These are phyloP conservation scores for Tyria jacobaeae DNA, from an alignment of 2,888 invertebrate species.

Conservation along the genomic window DNA sequence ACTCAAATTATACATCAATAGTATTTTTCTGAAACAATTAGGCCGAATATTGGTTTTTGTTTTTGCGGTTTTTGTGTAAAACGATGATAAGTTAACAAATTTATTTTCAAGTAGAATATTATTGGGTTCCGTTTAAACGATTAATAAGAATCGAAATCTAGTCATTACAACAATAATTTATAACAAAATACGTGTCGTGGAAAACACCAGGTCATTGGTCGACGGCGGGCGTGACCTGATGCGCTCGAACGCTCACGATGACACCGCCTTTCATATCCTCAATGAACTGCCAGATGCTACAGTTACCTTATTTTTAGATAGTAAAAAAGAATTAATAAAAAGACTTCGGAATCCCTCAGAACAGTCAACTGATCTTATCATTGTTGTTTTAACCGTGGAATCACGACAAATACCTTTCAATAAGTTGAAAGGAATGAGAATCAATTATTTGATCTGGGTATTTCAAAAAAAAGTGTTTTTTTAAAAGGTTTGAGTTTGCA, in stretches of 20 bases:
- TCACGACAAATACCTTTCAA: conserved; percentile 64
- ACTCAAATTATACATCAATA: too few species aligned
- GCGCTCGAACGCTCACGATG: conserved; percentile 67
- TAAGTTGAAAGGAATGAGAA: conserved; percentile 19
- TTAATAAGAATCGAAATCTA: not conserved
- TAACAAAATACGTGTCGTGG: conserved; percentile 47
- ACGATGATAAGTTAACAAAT: not conserved
- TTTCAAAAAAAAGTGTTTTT: conserved; percentile 1
- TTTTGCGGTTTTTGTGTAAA: too few species aligned
- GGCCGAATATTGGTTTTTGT: too few species aligned
- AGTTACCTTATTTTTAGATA: conserved; percentile 55
- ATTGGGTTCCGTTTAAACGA: too few species aligned
- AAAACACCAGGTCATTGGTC: conserved; percentile 56
- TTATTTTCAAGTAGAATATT: too few species aligned
- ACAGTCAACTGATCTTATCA: conserved; percentile 46
- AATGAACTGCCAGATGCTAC: conserved; percentile 65
- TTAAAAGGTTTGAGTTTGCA: conserved; percentile 1
- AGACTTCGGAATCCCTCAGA: conserved; percentile 40
- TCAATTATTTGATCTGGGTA: conserved; percentile 28
- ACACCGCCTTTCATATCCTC: conserved; percentile 59
- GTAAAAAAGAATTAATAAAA: conserved; percentile 51
- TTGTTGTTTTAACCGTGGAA: conserved; percentile 70
- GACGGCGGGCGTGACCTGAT: conserved; percentile 74
- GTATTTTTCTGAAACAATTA: too few species aligned
- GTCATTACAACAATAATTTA: not conserved